Base-by-base conservation (phyloP, 2,888 invertebrate species). In the Chirona hameri region DNA sequence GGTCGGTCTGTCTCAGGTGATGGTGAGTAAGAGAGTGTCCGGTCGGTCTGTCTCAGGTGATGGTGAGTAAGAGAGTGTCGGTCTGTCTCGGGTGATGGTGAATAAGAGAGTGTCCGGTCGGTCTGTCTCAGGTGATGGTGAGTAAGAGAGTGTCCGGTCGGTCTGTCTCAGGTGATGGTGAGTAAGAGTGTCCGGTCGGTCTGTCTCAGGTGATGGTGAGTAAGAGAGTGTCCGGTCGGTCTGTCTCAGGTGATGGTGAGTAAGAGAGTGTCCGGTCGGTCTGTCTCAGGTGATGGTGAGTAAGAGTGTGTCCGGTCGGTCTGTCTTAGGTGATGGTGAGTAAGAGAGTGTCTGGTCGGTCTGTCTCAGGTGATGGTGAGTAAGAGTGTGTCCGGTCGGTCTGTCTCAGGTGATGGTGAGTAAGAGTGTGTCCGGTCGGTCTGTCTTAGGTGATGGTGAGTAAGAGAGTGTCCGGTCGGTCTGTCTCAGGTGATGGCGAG, bases 151-250 rank as follows among this genome's bases (percentile, higher is more conserved):
- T 39, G 39, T 5, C 39, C 39, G 39, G 39, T 60, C 60, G 24
- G 3, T 81, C 39, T 57, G 18, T 82, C 82, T 24, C 72, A 86
- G 85, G 86, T 89, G 86, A 86, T 89, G 72, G 88, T 94, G 85
- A 95, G 95, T 87, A 93, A 94, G 86, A 95, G 95, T 57, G 94
- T 96, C 82, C 95, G 39, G 39, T 60, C 60, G 24, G 3, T 81
- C 39, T 57, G 18, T 82, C 82, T 24, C 72, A 86, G 85, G 86
- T 89, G 86, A 86, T 89, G 72, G 88, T 94, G 85, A 95, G 95
- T n/a, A n/a, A n/a, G n/a, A n/a, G n/a, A 39, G 39, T 39, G 39
- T 5, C 39, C 39, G 39, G 39, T 60, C 60, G 24, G 3, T 81
- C 39, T 57, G 18, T 82, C 82, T 24, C 72, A 86, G 85, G 86